These are phyloP conservation scores for Pachycephala philippinensis DNA, from an alignment of 2,113 vertebrate species.

Conservation along the genomic window DNA sequence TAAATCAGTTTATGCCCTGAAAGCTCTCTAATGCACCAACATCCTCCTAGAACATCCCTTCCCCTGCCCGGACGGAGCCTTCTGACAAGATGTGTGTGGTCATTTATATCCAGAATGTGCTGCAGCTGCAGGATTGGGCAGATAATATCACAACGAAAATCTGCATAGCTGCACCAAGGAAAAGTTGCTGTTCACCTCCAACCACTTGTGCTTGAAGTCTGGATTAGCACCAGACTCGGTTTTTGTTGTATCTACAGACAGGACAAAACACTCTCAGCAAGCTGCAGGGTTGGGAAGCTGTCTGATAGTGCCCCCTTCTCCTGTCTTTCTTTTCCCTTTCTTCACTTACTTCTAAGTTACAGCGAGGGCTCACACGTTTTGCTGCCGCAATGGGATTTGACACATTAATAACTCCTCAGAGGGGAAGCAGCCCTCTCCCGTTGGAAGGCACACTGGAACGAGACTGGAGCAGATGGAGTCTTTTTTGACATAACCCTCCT, in stretches of 20 bases:
- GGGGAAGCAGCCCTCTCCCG: background rate
- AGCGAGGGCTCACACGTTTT: background rate
- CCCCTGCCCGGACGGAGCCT: background rate
- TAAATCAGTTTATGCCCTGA: background rate
- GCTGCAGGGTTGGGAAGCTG: background rate
- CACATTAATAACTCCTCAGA: background rate
- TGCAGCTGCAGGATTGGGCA: background rate
- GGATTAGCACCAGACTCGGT: background rate
- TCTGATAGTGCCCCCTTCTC: background rate
- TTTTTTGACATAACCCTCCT: background rate
- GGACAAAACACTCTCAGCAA: background rate
- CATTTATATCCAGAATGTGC: background rate
- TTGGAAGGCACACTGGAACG: background rate
- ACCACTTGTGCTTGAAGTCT: background rate
- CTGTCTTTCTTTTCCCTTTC: background rate
- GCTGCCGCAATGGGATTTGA: background rate
- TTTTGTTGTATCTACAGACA: background rate
- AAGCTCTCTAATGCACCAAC: background rate
- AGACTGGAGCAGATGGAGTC: conserved; percentile 28
- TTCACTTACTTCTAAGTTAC: background rate
- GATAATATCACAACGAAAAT: background rate
- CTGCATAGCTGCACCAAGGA: background rate
- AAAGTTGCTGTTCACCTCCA: background rate
- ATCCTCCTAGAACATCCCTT: background rate
- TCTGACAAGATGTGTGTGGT: background rate